Conservation (phyloP, 2,888 invertebrate genomes). For the Taphrorychus bicolor region DNA sequence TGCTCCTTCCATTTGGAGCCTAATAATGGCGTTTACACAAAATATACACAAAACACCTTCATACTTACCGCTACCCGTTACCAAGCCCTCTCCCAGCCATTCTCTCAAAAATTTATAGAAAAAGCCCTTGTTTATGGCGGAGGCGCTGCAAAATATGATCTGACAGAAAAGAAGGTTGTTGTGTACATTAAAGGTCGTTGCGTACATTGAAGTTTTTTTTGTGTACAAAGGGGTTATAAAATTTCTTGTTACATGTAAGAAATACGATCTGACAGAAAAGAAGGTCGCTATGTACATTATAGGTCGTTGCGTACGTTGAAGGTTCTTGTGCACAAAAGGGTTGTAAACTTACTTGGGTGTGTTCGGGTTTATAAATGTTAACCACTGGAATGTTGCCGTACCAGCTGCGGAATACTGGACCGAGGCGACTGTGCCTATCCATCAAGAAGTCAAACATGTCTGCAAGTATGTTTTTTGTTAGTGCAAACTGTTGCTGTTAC, state of each 20-base stretch:
- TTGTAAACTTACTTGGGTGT: constrained; percentile 6
- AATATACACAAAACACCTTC: background rate
- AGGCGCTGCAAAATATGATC: constrained; percentile 18
- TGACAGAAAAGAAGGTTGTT: too few relatives aligned
- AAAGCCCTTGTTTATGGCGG: constrained; percentile 13
- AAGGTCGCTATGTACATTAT: too few relatives aligned
- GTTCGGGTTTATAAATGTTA: constrained; percentile 28
- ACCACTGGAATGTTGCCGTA: constrained; percentile 13
- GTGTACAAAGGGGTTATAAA: too few relatives aligned
- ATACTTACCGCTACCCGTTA: constrained; percentile 19
- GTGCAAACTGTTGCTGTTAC: too few relatives aligned
- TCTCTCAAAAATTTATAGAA: constrained; percentile 12
- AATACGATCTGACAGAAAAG: constrained; percentile 17
- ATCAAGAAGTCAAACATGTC: constrained; percentile 1
- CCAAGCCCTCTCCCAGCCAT: constrained; percentile 24
- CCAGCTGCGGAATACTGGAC: constrained; percentile 19
- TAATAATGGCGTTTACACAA: too few relatives aligned
- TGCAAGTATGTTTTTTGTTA: background rate
- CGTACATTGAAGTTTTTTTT: too few relatives aligned
- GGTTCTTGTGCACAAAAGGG: too few relatives aligned
- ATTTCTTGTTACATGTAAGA: too few relatives aligned
- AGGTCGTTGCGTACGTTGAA: too few relatives aligned
- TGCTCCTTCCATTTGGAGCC: constrained; percentile 22
- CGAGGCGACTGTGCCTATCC: constrained; percentile 8
- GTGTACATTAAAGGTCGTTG: too few relatives aligned